Conservation (phyloP, 2,797 vertebrate genomes). For the Smutsia gigantea region DNA sequence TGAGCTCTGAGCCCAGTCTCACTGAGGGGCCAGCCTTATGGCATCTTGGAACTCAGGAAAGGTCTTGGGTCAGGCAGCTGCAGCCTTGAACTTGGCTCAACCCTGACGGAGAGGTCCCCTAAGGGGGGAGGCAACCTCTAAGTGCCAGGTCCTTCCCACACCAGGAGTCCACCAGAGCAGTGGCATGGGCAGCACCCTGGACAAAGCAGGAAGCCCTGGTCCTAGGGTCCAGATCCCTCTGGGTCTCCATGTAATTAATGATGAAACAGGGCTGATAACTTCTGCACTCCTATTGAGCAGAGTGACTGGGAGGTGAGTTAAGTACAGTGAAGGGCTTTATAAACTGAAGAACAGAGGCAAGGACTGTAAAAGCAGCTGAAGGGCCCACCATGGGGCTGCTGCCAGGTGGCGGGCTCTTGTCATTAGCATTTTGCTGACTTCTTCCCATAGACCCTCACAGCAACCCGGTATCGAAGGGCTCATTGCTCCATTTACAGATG, state of each 20-base stretch:
- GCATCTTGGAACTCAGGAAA: neutral
- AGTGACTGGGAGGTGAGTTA: neutral
- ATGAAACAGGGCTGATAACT: neutral
- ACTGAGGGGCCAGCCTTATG: neutral
- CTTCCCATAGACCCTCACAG: neutral
- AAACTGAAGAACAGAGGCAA: neutral
- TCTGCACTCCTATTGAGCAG: neutral
- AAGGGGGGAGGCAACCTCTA: neutral
- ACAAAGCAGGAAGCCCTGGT: neutral
- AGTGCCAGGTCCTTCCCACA: neutral
- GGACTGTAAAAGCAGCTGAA: neutral
- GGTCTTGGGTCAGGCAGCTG: neutral
- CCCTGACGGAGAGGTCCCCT: neutral
- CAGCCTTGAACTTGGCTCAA: neutral
- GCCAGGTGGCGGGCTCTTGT: neutral
- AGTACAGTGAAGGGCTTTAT: neutral
- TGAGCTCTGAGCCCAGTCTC: neutral
- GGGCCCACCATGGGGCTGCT: neutral
- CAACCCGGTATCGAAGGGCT: neutral
- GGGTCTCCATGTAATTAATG: neutral
- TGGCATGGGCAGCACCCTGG: accelerated
- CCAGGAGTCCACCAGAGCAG: neutral
- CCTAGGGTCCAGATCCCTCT: neutral
- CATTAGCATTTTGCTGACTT: neutral
- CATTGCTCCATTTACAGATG: neutral